Evolutionary conservation across 1,140 invertebrate genomes (phyloP).

Genomic region (Chrysomallon squamiferum): DNA sequence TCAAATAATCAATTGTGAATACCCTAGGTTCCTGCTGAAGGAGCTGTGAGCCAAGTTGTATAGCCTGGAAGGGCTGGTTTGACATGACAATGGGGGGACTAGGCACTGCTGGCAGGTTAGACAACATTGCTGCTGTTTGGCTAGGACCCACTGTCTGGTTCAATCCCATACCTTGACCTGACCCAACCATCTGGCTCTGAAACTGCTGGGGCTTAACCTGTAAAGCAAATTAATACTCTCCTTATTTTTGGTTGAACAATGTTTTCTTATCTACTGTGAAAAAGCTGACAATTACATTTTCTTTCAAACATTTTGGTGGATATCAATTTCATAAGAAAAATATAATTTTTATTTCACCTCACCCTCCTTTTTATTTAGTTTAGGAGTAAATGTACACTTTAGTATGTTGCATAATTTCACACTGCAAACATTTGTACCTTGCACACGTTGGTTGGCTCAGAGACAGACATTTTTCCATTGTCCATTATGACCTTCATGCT

Average conservation of each 20-base stretch:
- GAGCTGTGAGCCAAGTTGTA: conserved; percentile 48
- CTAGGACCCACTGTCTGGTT: conserved; percentile 3
- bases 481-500: conserved; percentile 3
- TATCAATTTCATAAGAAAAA: too few species aligned
- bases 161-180: conserved; percentile 62
- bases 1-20: too few species aligned
- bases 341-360: too few species aligned
- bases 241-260: background rate
- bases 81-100: conserved; percentile 56
- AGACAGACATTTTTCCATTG: conserved; percentile 15
- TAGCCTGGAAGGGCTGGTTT: conserved; percentile 43
- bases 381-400: too few species aligned
- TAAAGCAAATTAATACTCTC: conserved; percentile 17
- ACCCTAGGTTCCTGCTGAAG: conserved; percentile 40
- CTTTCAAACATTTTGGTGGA: too few species aligned
- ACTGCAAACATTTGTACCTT: too few species aligned
- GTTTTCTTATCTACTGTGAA: too few species aligned
- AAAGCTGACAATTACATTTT: too few species aligned
- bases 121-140: conserved; percentile 61
- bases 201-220: conserved; percentile 75
- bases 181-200: conserved; percentile 60
- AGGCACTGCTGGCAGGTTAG: conserved; percentile 44
- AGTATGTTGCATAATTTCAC: too few species aligned
- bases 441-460: conserved; percentile 72
- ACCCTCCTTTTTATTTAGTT: too few species aligned